Base-by-base conservation (phyloP, 92 coral and sea anemone genomes). In the Micromussa lordhowensis region DNA sequence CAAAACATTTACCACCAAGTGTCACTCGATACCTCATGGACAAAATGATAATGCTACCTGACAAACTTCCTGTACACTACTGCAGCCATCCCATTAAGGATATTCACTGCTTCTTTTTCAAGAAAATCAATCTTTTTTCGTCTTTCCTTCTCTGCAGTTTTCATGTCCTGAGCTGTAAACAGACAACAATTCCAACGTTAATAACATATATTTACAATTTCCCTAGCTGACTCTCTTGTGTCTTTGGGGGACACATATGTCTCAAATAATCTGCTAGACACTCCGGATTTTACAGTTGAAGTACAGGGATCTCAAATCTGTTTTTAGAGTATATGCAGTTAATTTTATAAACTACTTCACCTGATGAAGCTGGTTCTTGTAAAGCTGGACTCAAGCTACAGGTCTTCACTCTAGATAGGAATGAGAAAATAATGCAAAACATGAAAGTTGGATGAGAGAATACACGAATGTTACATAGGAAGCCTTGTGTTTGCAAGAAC, bases 31-130 rank as follows among this genome's bases (percentile, higher is more conserved):
- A 44, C 8, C 12, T 44, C 51, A 5, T 44, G 51, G 51, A 8
- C 13, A 44, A 44, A 44, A 40, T 40, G 10, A 44, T 9, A 9
- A 44, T 8, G 1, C 12, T 88, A 98, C 99, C 92, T 96, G 77
- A 98, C 88, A 57, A 98, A 78, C 53, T 87, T 90, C 70, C 95
- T 90, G 83, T 93, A 96, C 51, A 98, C 92, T 49, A 88, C 85
- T 82, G 98, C 93, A 21, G 92, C 94, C 99, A 98, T 98, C 78
- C 64, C 87, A 69, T 78, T 88, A 19, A 96, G 86, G 38, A 97
- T 93, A 17, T 84, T 75, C 58, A 75, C 88, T 31, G 98, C 97
- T 86, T 95, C 86, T 72, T 76, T 86, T 30, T 91, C 91, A 40
- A 94, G 93, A 14, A 48, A 66, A 31, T 68, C 53, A 16, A 90